Percentiles rank a stretch among this genome's conserved stretches.
Conservation (phyloP, 2,888 invertebrate genomes). For the Sarcophaga rosellei region DNA sequence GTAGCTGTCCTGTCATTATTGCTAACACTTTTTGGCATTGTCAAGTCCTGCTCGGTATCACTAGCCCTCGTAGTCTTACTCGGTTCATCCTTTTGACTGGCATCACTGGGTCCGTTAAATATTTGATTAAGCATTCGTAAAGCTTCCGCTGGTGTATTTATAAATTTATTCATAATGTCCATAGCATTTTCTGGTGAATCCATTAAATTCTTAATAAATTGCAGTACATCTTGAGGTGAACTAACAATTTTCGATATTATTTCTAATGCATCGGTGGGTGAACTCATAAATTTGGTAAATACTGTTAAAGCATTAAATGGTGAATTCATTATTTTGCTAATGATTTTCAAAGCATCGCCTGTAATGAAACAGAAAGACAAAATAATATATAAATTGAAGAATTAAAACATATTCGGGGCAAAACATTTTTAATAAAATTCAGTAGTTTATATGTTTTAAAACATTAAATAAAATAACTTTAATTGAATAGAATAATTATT, state of each 20-base stretch:
- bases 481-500: no score
- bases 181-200: constrained; percentile 81
- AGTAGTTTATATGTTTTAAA: no score
- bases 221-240: constrained; percentile 80
- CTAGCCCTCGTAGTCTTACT: background rate
- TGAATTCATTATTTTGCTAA: constrained; percentile 81
- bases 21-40: background rate
- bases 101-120: constrained; percentile 74
- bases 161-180: constrained; percentile 81
- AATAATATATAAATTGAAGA: background rate
- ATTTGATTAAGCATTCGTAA: constrained; percentile 80
- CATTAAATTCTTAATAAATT: constrained; percentile 81
- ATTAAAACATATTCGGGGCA: background rate
- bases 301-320: constrained; percentile 81
- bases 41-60: background rate
- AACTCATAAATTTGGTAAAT: constrained; percentile 81
- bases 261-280: constrained; percentile 81
- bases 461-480: no score
- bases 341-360: constrained; percentile 81
- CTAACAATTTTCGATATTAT: constrained; percentile 81
- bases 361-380: background rate
- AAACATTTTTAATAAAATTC: no score
- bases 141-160: constrained; percentile 81
- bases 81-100: background rate
- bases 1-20: background rate